Percentiles rank a stretch among this genome's conserved stretches.
phyloP scores from a whole-genome alignment of 1,140 invertebrate genomes.

The Drosophila athabasca region DNA sequence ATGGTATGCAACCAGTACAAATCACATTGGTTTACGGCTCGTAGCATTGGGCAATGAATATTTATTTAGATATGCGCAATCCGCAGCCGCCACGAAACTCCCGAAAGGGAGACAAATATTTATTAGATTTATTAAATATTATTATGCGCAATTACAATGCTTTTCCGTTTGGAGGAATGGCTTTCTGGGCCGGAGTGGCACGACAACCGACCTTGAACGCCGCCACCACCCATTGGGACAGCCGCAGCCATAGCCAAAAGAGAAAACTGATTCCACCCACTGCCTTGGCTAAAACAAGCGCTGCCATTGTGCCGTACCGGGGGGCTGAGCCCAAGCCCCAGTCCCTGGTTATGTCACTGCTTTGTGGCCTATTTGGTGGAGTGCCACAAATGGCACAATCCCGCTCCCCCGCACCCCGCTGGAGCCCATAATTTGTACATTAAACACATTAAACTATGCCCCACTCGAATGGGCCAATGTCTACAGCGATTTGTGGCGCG shows the following conservation, averaged over 20 bases:
- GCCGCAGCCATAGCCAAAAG: background rate
- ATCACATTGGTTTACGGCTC: too few species aligned
- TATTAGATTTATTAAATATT: too few species aligned
- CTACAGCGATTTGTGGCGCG: conserved; percentile 56
- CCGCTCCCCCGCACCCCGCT: conserved; percentile 40
- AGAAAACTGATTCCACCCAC: conserved; percentile 30
- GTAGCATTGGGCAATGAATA: too few species aligned
- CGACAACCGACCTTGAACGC: conserved; percentile 63
- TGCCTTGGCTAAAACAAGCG: conserved; percentile 37
- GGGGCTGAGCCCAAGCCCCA: background rate
- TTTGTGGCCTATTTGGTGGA: conserved; percentile 69
- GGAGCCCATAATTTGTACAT: conserved; percentile 71
- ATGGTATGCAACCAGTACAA: too few species aligned
- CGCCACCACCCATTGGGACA: conserved; percentile 15
- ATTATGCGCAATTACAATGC: too few species aligned
- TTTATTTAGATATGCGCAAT: too few species aligned
- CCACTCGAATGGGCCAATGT: conserved; percentile 53
- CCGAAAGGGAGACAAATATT: too few species aligned
- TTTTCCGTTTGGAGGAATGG: conserved; percentile 11
- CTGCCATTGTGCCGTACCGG: too few species aligned
- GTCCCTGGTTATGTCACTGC: conserved; percentile 69
- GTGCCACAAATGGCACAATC: conserved; percentile 76
- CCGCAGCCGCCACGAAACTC: too few species aligned
- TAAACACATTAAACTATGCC: conserved; percentile 66
- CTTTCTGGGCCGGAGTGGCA: too few species aligned